Base-by-base conservation (phyloP, 2,797 vertebrate genomes). In the Oreochromis mossambicus region DNA sequence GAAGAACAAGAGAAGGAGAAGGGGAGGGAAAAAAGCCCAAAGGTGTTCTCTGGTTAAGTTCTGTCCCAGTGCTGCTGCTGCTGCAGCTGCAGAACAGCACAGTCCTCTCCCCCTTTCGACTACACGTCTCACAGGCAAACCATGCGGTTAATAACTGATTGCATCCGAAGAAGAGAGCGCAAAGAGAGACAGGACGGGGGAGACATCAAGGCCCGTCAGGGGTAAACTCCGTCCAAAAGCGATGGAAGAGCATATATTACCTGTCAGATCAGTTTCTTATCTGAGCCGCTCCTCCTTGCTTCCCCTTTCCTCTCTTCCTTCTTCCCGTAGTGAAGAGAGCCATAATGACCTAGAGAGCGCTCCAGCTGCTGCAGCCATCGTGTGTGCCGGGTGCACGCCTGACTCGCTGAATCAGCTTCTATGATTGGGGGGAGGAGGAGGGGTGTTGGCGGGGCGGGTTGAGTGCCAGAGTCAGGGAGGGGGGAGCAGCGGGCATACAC, bases 391-490 rank as follows among this genome's bases (percentile, higher is more conserved):
- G 95, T 95, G 96, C 95, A 96, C 94, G 95, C 95, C 95, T 95
- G 96, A 94, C 96, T 97, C 94, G 97, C 98, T 98, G 97, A 98
- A 96, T 98, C 97, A 98, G 97, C 97, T 97, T 96, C 97, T 97
- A 96, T 94, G 95, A 95, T 96, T 94, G 92, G 93, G 95, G 94
- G 94, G 89, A 93, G 94, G 94, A 89, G 92, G 81, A 61, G 90
- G 78, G 85, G 86, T 86, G 58, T 63, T 36, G 58, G 58, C 32
- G 32, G 82, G 89, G 89, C 75, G 90, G 92, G 93, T 91, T 89
- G 89, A 94, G 91, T 89, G 92, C 92, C 91, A 93, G 85, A 94
- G 95, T 92, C 95, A 91, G 91, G 94, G 95, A 92, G 87, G 91
- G 91, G 85, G 86, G 84, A 84, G 58, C 58, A 89, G 90, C 29